Conservation (phyloP, 2,888 invertebrate genomes). For the Unio delphinus region DNA sequence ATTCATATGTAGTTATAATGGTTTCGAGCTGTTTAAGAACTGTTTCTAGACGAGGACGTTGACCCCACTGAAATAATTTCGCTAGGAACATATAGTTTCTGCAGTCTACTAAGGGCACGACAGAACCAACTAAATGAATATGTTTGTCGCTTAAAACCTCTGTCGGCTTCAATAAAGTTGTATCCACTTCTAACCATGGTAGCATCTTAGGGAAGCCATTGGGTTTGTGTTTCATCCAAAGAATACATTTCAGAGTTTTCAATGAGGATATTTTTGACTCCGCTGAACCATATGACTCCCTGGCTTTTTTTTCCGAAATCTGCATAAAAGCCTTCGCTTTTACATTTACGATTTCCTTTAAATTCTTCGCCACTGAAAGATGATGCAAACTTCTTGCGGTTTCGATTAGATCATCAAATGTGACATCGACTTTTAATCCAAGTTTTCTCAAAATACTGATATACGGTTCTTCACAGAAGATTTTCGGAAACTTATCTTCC, state of each 20-base stretch:
- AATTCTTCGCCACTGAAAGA: neutral
- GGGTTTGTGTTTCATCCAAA: neutral
- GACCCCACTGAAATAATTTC: constrained; percentile 5
- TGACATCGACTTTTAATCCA: constrained; percentile 16
- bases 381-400: constrained; percentile 7
- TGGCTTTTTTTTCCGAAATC: too few species aligned
- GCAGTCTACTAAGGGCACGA: constrained; percentile 11
- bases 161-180: constrained; percentile 8
- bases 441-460: constrained; percentile 3
- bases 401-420: constrained; percentile 9
- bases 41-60: constrained; percentile 7
- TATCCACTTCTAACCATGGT: too few species aligned
- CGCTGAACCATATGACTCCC: neutral
- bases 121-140: constrained; percentile 14
- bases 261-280: neutral
- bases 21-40: constrained; percentile 23
- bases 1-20: constrained; percentile 12
- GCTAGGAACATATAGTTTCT: neutral
- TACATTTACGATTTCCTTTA: neutral
- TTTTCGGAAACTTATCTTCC: constrained; percentile 15
- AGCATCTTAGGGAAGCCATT: too few species aligned
- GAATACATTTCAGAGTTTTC: constrained; percentile 10
- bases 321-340: neutral
- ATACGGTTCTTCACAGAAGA: neutral
- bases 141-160: constrained; percentile 10